phyloP scores from a whole-genome alignment of 2,888 invertebrate genomes.

The Podabrus alpinus region DNA sequence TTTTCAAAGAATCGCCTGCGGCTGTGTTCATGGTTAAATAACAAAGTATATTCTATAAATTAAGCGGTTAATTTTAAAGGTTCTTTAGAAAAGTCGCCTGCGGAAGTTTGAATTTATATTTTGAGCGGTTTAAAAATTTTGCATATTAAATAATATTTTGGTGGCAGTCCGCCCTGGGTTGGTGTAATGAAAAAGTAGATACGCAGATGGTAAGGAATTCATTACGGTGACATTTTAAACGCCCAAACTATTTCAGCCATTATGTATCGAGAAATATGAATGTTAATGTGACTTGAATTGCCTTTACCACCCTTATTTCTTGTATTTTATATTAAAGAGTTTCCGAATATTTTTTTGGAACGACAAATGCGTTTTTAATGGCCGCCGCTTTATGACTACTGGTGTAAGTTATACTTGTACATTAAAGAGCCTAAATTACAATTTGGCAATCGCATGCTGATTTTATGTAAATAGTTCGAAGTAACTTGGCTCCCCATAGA shows the following conservation, averaged over 20 bases:
- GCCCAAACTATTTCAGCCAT: slow-evolving; percentile 48
- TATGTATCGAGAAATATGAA: slow-evolving; percentile 49
- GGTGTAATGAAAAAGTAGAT: slow-evolving; percentile 42
- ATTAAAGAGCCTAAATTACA: slow-evolving; percentile 21
- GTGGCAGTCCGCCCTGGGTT: background rate
- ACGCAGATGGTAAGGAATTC: slow-evolving; percentile 51
- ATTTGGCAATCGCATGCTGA: slow-evolving; percentile 25
- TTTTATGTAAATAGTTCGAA: slow-evolving; percentile 31
- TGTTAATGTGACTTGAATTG: slow-evolving; percentile 44
- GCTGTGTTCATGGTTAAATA: too few species aligned
- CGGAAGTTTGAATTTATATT: too few species aligned
- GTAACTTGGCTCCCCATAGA: slow-evolving; percentile 22
- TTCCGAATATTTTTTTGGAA: background rate
- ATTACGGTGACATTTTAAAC: slow-evolving; percentile 50
- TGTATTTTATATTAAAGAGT: background rate
- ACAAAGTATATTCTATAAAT: too few species aligned
- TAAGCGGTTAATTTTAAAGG: too few species aligned
- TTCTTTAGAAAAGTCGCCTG: too few species aligned
- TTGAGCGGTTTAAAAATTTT: too few species aligned
- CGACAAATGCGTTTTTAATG: slow-evolving; percentile 30
- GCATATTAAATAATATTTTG: background rate
- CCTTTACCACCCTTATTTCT: slow-evolving; percentile 1
- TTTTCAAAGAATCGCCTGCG: too few species aligned
- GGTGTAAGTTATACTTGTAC: slow-evolving; percentile 12
- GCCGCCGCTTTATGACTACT: background rate